Base-by-base conservation (phyloP, 2,797 vertebrate species). In the Botia kubotai region DNA sequence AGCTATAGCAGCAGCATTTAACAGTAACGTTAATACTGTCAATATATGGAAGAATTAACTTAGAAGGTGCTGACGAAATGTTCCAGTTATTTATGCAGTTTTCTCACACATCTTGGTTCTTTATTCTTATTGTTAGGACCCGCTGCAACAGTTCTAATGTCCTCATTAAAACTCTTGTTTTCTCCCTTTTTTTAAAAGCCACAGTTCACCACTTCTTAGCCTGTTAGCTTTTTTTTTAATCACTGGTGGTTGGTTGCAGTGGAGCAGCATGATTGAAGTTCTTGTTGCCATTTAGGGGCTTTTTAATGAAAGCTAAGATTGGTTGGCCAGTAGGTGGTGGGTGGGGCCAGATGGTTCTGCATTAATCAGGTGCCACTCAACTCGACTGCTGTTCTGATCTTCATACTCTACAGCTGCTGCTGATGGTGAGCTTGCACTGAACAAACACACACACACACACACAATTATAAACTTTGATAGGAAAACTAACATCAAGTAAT, bases 371-470 rank as follows among this genome's bases (percentile, higher is more conserved):
- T 1, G 72, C 72, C 69, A 39, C 33, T 82, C 55, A 13, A 65
- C 26, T 58, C 23, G 8, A 57, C 43, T 70, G 36, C 46, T 26
- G 13, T 39, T 21, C 55, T 13, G 29, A 48, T 76, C 83, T 67
- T 94, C 91, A 92, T 92, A 91, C 92, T 94, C 93, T 98, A 99
- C 95, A 99, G 94, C 95, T 99, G 97, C 94, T 98, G 98, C 94
- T 98, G 98, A 93, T 99, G 98, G 92, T 98, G 97, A 94, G 96
- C 92, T 95, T 98, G 97, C 93, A 98, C 97, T 99, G 94, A 83
- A 92, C 91, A 83, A 88, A 91, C 8, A 79, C 65, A 84, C 82
- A 48, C 48, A 75, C 70, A 52, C 48, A 86, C 39, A 52, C 52
- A 52, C n/a, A 39, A 70, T 70, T 67, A 75, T 66, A 11, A 23